Evolutionary conservation across 2,888 invertebrate species (phyloP).

Genomic region (Melinopterus prodromus): DNA sequence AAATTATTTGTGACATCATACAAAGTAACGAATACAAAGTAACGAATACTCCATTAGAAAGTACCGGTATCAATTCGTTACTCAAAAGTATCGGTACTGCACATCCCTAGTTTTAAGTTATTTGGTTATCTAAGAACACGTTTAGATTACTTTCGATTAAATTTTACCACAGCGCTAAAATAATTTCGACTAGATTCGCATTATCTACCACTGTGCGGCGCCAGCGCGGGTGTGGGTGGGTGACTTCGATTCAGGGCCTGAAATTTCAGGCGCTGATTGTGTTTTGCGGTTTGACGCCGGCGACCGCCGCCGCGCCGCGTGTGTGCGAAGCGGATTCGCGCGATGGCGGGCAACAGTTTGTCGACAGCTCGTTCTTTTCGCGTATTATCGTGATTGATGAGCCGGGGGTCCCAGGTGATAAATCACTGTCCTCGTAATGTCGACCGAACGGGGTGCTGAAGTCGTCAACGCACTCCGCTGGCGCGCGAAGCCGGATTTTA

Average conservation of each 20-base stretch:
- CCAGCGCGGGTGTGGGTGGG: background rate
- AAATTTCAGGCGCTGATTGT: background rate
- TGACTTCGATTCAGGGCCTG: background rate
- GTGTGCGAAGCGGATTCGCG: background rate
- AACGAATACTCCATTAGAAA: too few species aligned
- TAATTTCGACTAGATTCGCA: too few species aligned
- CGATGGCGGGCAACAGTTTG: conserved; percentile 12
- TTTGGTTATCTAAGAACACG: too few species aligned
- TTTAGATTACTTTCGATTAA: too few species aligned
- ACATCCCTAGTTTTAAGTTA: too few species aligned
- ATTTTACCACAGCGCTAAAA: too few species aligned
- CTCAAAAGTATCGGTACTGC: too few species aligned
- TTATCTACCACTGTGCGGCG: too few species aligned
- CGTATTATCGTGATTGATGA: conserved; percentile 30
- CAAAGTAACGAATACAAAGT: too few species aligned
- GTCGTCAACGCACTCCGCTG: background rate
- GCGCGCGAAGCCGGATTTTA: background rate
- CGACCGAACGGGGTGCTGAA: conserved; percentile 1
- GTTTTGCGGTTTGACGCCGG: background rate
- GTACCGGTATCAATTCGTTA: too few species aligned
- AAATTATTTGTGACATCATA: too few species aligned
- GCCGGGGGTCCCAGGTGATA: conserved; percentile 27
- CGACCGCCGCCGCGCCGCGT: background rate
- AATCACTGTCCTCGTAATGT: conserved; percentile 26
- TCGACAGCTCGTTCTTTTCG: conserved; percentile 20